Evolutionary conservation across 2,113 vertebrate genomes (phyloP).

Genomic region (Anoplopoma fimbria): DNA sequence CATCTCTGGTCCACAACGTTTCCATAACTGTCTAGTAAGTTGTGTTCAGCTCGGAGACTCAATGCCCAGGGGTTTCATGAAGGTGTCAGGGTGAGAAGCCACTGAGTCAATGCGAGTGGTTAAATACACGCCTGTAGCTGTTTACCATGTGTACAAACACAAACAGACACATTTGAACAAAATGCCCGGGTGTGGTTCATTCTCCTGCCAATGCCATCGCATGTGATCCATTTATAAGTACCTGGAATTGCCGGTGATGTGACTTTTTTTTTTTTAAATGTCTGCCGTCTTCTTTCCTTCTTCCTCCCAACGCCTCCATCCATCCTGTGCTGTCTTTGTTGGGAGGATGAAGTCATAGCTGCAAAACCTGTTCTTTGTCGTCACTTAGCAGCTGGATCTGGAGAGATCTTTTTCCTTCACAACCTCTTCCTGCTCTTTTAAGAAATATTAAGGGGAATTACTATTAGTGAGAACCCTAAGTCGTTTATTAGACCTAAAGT

Average conservation of each 20-base stretch:
- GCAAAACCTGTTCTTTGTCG: conserved; percentile 70
- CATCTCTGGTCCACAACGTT: conserved; percentile 31
- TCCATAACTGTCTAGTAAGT: conserved; percentile 28
- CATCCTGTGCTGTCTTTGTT: conserved; percentile 28
- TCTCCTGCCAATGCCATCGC: neutral
- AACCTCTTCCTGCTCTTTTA: conserved; percentile 51
- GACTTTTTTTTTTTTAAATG: conserved; percentile 12
- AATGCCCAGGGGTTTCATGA: neutral
- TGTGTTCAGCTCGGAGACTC: conserved; percentile 1
- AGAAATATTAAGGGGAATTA: conserved; percentile 17
- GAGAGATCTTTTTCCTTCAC: conserved; percentile 45
- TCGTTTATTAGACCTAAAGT: conserved; percentile 12
- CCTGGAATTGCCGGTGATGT: conserved; percentile 36
- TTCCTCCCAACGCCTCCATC: conserved; percentile 35
- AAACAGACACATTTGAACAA: neutral
- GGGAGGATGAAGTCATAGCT: conserved; percentile 46
- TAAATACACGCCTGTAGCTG: conserved; percentile 1
- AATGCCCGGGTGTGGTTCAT: conserved; percentile 38
- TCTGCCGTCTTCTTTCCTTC: conserved; percentile 12
- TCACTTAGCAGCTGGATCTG: conserved; percentile 56
- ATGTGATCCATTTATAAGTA: conserved; percentile 36
- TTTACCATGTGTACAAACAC: neutral
- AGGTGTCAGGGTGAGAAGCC: neutral
- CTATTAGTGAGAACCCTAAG: neutral
- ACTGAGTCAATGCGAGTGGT: neutral